phyloP scores from a whole-genome alignment of 2,797 vertebrate genomes.

The Pagetopsis macropterus region DNA sequence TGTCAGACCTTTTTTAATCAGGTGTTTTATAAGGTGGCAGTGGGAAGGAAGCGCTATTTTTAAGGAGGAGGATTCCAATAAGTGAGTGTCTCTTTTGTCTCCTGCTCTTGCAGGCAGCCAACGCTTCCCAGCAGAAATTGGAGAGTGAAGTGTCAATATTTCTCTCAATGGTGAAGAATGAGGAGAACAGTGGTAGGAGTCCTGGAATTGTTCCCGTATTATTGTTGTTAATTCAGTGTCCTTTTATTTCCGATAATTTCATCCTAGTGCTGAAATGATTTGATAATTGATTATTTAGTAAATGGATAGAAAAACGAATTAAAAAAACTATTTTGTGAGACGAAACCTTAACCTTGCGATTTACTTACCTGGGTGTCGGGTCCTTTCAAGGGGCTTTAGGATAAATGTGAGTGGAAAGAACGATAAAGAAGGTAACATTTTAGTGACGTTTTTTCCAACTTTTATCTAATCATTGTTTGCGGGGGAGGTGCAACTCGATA shows the following conservation, averaged over 20 bases:
- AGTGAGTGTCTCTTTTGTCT: conserved; percentile 9
- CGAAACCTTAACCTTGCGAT: too few species aligned
- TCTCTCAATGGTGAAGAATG: conserved; percentile 86
- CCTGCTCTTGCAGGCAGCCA: conserved; percentile 81
- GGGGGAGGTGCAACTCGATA: too few species aligned
- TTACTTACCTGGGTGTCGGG: too few species aligned
- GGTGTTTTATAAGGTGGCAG: background rate
- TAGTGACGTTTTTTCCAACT: background rate
- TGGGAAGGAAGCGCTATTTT: background rate
- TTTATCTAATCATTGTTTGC: background rate
- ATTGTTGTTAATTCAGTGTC: background rate
- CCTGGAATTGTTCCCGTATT: background rate
- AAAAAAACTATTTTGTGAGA: background rate
- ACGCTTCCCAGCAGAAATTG: conserved; percentile 85
- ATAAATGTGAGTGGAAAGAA: background rate
- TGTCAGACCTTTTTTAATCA: background rate
- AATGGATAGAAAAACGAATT: background rate
- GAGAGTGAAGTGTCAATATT: conserved; percentile 88
- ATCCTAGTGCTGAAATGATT: too few species aligned
- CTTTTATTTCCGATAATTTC: too few species aligned
- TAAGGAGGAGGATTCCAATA: background rate
- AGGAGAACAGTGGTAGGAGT: conserved; percentile 84
- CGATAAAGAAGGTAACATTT: background rate
- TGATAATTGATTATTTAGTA: background rate
- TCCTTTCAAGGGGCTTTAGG: background rate